Evolutionary conservation across 2,113 vertebrate genomes (phyloP), one percentile per base, ranked within the genome.

Genomic region (Cryptomyrus ogoouensis): DNA sequence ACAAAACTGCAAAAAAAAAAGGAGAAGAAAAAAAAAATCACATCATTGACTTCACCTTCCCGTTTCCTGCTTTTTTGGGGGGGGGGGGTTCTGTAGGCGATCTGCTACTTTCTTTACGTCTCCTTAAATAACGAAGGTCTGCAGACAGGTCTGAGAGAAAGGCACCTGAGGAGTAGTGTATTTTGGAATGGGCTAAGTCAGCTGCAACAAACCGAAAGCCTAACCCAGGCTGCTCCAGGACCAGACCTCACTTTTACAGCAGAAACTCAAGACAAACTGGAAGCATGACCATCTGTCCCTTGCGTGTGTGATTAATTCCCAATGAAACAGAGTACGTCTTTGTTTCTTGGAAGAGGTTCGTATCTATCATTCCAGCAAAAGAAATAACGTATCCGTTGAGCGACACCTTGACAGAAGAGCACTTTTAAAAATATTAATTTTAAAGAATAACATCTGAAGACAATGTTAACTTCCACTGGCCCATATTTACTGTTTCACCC

Each of bases 11-110:
- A 91, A 39, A 39, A 39, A 39, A 88, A 88, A 84, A 74, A 35
- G 74, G 88, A 10, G 35, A 39, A 88, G 47, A 50, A 50, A 46
- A 50, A 89, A 62, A 91, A 89, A 62, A 74, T 90, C 89, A 87
- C 88, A 89, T 90, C 58, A 91, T 77, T 77, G 83, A 91, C 53
- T 88, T 89, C 42, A 91, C 89, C 50, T 89, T 91, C 89, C 77
- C 21, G 21, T 88, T 88, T 80, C 74, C 87, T 62, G 87, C 56
- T 88, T 44, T 87, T 88, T 52, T 87, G 5, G 53, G 53, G 17
- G 49, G 49, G 50, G 53, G 56, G 17, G 52, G 86, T 44, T 88
- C 49, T 87, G 17, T 44, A 88, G 27, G 21, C 35, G 9, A 66
- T 66, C 44, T 39, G 42, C 62, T 46, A n/a, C 88, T 74, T 27